Percentiles rank a stretch among this genome's conserved stretches.
Evolutionary conservation across 2,797 vertebrate species (phyloP).

Genomic region (Apogon talboti): DNA sequence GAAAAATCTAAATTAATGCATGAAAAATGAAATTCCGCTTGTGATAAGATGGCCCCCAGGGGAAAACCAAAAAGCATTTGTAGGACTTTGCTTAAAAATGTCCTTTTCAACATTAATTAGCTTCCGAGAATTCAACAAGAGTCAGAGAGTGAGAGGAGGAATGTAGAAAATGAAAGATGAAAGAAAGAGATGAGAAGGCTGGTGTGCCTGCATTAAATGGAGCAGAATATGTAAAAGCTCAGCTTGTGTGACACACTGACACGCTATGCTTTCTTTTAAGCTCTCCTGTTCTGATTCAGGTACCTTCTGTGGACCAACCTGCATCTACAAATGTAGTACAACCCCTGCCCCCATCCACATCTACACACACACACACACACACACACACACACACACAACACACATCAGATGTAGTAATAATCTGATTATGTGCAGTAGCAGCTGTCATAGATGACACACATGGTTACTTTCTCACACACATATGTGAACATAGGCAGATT

Average conservation of each 20-base stretch:
- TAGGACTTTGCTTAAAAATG: conserved; percentile 83
- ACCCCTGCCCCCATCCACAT: background rate
- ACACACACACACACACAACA: conserved; percentile 13
- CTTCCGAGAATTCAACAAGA: conserved; percentile 72
- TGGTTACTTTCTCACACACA: conserved; percentile 20
- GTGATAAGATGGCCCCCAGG: conserved; percentile 65
- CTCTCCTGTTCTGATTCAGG: conserved; percentile 56
- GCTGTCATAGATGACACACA: conserved; percentile 72
- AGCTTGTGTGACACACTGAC: conserved; percentile 76
- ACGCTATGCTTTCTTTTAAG: conserved; percentile 62
- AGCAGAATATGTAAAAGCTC: conserved; percentile 73
- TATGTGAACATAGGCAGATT: conserved; percentile 35
- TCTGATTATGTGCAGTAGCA: conserved; percentile 80
- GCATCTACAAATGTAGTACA: conserved; percentile 38
- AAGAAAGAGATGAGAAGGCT: conserved; percentile 65
- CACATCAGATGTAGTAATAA: conserved; percentile 71
- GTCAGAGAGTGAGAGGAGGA: conserved; percentile 50
- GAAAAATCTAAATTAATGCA: conserved; percentile 38
- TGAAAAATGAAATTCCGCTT: conserved; percentile 49
- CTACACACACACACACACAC: conserved; percentile 14
- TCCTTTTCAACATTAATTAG: conserved; percentile 89
- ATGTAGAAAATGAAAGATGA: conserved; percentile 67
- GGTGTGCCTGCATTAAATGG: conserved; percentile 64
- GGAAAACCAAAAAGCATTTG: conserved; percentile 83
- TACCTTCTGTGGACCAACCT: conserved; percentile 64